These are phyloP conservation scores for Toxotes jaculatrix DNA, from an alignment of 2,113 vertebrate genomes.

Conservation along the genomic window DNA sequence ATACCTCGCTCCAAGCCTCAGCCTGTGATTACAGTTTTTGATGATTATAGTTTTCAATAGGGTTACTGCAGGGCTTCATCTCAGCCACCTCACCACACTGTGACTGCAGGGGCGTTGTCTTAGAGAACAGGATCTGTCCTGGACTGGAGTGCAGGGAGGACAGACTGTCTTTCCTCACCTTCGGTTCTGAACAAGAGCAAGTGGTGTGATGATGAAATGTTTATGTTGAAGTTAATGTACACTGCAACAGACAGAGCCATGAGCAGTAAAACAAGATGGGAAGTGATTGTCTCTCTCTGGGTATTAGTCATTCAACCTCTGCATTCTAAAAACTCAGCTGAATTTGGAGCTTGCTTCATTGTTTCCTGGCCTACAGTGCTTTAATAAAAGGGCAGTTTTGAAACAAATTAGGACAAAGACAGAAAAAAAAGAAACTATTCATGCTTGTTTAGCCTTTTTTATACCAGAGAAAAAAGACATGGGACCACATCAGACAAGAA, in stretches of 20 bases:
- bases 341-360: constrained; percentile 9
- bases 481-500: constrained; percentile 80
- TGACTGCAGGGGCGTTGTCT: constrained; percentile 31
- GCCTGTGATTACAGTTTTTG: constrained; percentile 60
- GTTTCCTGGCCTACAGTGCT: constrained; percentile 42
- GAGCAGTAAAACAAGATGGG: neutral
- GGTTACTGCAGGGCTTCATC: constrained; percentile 30
- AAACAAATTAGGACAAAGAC: constrained; percentile 64
- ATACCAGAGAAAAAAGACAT: constrained; percentile 57
- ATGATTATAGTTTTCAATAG: constrained; percentile 59
- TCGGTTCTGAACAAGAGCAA: neutral
- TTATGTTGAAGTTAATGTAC: neutral
- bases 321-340: constrained; percentile 8
- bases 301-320: neutral
- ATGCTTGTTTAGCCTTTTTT: constrained; percentile 69
- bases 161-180: constrained; percentile 24
- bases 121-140: neutral
- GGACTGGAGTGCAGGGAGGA: neutral
- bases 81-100: constrained; percentile 28
- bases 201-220: neutral
- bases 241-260: neutral
- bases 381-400: constrained; percentile 62
- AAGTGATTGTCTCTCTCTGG: neutral
- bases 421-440: constrained; percentile 58
- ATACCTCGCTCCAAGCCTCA: constrained; percentile 33